Evolutionary conservation across 2,888 invertebrate genomes (phyloP).

Genomic region (Reticulitermes lucifugus): DNA sequence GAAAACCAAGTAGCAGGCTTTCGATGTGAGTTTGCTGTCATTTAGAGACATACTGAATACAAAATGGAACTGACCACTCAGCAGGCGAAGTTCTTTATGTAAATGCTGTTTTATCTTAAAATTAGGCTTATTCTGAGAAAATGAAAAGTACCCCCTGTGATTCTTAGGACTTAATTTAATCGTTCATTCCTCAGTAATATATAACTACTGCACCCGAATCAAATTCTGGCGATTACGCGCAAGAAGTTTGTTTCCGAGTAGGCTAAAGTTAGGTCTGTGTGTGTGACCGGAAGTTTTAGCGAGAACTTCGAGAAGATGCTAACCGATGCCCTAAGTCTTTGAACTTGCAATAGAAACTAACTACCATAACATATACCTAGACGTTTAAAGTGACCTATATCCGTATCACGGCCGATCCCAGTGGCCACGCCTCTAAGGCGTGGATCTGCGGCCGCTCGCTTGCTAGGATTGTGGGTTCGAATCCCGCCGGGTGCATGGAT

Average conservation of each 20-base stretch:
- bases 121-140: too few relatives aligned
- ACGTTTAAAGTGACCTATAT: slow-evolving; percentile 16
- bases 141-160: too few relatives aligned
- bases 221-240: background rate
- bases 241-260: background rate
- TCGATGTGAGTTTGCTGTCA: too few relatives aligned
- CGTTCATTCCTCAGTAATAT: background rate
- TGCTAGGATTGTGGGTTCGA: too few relatives aligned
- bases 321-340: slow-evolving; percentile 18
- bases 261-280: background rate
- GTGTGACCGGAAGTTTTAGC: slow-evolving; percentile 8
- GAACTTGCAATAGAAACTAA: slow-evolving; percentile 27
- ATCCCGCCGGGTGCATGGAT: too few relatives aligned
- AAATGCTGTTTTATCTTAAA: too few relatives aligned
- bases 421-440: too few relatives aligned
- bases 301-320: slow-evolving; percentile 14
- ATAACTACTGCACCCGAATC: background rate
- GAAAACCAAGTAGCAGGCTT: too few relatives aligned
- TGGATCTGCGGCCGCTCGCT: too few relatives aligned
- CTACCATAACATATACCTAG: background rate
- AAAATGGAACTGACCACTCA: too few relatives aligned
- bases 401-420: background rate
- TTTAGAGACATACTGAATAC: too few relatives aligned
- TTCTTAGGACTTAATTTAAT: background rate
- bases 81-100: too few relatives aligned